Percentiles rank a stretch among this genome's conserved stretches.
These are phyloP conservation scores for Calypte anna DNA, from an alignment of 2,113 vertebrate species.

Conservation along the genomic window DNA sequence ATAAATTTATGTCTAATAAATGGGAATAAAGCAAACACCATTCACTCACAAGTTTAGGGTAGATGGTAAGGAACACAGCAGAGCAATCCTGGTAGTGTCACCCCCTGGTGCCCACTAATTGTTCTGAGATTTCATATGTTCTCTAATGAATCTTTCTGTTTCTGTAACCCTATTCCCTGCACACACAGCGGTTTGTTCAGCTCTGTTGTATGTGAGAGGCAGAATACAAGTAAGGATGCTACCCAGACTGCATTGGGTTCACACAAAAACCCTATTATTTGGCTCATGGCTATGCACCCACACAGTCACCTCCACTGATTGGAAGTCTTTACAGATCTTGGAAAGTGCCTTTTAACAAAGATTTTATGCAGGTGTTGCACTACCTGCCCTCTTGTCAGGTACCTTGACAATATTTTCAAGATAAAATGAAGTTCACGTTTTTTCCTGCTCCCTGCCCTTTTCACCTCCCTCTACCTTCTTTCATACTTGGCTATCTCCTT, in stretches of 20 bases:
- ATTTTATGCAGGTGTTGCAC: neutral
- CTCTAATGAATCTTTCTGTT: neutral
- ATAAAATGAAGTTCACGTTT: neutral
- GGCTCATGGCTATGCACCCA: neutral
- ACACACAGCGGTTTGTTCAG: neutral
- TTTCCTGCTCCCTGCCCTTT: neutral
- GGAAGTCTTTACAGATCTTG: neutral
- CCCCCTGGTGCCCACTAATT: neutral
- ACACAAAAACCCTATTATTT: neutral
- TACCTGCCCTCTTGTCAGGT: neutral
- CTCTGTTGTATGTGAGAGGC: neutral
- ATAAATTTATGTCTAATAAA: neutral
- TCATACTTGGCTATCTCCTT: neutral
- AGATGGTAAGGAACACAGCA: neutral
- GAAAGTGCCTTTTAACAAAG: neutral
- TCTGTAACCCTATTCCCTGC: neutral
- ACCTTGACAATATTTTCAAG: neutral
- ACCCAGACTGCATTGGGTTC: neutral
- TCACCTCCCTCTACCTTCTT: neutral
- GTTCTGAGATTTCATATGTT: rapidly evolving
- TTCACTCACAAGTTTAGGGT: neutral
- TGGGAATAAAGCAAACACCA: neutral
- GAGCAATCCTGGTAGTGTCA: neutral
- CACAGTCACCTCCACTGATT: neutral
- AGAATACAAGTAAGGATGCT: neutral